phyloP scores from a whole-genome alignment of 2,113 vertebrate genomes.

The Nansenia antarctica region DNA sequence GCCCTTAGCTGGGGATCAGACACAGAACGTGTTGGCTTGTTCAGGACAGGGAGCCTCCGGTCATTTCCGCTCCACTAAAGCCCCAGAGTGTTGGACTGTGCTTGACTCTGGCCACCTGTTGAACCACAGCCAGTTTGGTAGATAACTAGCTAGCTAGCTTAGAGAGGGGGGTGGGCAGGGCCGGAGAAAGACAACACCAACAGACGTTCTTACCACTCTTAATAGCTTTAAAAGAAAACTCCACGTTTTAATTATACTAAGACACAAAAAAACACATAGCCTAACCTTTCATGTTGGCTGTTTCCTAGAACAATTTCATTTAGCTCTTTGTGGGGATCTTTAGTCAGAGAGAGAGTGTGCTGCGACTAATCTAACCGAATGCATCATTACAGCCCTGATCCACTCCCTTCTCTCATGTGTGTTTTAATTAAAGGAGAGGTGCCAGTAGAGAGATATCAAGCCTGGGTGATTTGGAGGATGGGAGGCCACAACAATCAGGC shows the following conservation, averaged over 20 bases:
- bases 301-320: conserved; percentile 85
- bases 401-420: conserved; percentile 93
- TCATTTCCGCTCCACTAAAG: conserved; percentile 78
- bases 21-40: conserved; percentile 29
- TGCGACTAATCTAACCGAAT: conserved; percentile 92
- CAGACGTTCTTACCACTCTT: conserved; percentile 57
- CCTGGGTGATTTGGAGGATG: conserved; percentile 80
- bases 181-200: conserved; percentile 48
- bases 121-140: conserved; percentile 81
- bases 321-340: conserved; percentile 85
- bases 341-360: conserved; percentile 79
- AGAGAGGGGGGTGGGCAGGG: conserved; percentile 63
- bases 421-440: conserved; percentile 95
- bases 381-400: conserved; percentile 90
- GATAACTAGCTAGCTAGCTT: conserved; percentile 80
- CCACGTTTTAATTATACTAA: conserved; percentile 62
- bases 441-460: conserved; percentile 82
- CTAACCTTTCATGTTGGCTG: conserved; percentile 83
- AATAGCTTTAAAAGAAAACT: conserved; percentile 66
- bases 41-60: conserved; percentile 26
- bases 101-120: conserved; percentile 84
- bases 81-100: conserved; percentile 77
- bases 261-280: conserved; percentile 70
- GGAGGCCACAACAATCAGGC: conserved; percentile 80
- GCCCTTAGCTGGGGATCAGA: neutral